A percentile compares a stretch with the other conserved stretches of the same genome.
phyloP scores from a whole-genome alignment of 2,888 invertebrate species.

The Drepanosiphum platanoidis region DNA sequence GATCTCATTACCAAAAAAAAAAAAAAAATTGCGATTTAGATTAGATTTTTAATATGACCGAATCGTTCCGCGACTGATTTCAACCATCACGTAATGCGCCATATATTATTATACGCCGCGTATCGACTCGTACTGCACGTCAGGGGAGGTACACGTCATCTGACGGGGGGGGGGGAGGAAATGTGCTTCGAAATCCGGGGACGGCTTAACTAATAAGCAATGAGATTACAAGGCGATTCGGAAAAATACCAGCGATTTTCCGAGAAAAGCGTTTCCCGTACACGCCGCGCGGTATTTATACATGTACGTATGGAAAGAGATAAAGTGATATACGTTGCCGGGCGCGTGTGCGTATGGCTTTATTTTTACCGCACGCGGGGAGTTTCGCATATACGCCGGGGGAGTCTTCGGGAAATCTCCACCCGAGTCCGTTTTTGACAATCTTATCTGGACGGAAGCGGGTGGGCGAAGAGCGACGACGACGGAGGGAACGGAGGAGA shows the following conservation, averaged over 20 bases:
- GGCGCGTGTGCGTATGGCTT: too few relatives aligned
- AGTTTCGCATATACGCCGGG: neutral
- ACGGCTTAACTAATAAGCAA: neutral
- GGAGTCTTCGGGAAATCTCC: constrained; percentile 24
- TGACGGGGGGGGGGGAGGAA: neutral
- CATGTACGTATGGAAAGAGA: neutral
- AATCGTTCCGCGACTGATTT: too few relatives aligned
- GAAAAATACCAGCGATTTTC: constrained; percentile 2
- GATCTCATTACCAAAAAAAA: too few relatives aligned
- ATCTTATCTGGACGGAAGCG: constrained; percentile 19
- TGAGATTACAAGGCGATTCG: neutral
- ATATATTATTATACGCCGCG: neutral
- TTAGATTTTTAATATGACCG: too few relatives aligned
- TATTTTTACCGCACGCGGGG: neutral
- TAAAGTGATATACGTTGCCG: too few relatives aligned
- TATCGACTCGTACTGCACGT: too few relatives aligned
- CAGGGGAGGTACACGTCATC: too few relatives aligned
- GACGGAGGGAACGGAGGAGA: accelerated
- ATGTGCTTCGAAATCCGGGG: neutral
- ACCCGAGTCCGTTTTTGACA: constrained; percentile 43
- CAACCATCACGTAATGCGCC: too few relatives aligned
- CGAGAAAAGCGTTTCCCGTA: neutral
- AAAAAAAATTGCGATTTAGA: too few relatives aligned
- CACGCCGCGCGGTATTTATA: neutral
- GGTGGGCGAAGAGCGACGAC: too few relatives aligned